Base-by-base conservation (phyloP, 2,888 invertebrate species). In the Lordiphosa fenestrarum region DNA sequence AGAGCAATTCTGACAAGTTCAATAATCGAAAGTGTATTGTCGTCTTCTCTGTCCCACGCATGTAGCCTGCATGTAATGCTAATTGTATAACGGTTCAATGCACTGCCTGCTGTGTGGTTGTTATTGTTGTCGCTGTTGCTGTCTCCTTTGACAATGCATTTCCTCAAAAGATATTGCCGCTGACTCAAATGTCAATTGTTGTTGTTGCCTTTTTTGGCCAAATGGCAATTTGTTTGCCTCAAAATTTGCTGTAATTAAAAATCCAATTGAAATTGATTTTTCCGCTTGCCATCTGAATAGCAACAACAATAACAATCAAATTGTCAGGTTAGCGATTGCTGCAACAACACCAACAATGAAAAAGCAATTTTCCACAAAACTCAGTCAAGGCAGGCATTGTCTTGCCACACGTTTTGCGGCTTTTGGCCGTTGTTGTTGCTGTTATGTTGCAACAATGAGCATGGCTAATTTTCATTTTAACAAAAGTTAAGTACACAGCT, bases 401-500 rank as follows among this genome's bases (percentile, higher is more conserved):
- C 53, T 55, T 47, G 44, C 44, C 44, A 44, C 44, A 44, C 44
- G 44, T 44, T 33, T 53, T 51, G 41, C 58, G 54, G 59, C 23
- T 36, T 54, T 54, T 41, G 12, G 35, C 19, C 49, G 30, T 44
- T 44, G 10, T 33, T 44, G 33, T 44, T 62, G 55, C 51, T 69
- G 62, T 56, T 56, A 60, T 78, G 80, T 80, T 78, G 82, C 80
- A 80, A 80, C 80, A 73, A 74, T 73, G 69, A 82, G 75, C 69
- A 80, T 82, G 82, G 71, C 80, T 80, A 82, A 82, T 80, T 80
- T 80, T 80, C 71, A 64, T 66, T 66, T 75, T 78, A 75, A 82
- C 75, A 82, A 80, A 71, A 75, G 62, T 82, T 75, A 80, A 82
- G 73, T 75, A 73, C 80, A 62, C 73, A 53, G 56, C 66, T 73